Base-by-base conservation (phyloP, 1,140 invertebrate species). In the Drosophila triauraria region DNA sequence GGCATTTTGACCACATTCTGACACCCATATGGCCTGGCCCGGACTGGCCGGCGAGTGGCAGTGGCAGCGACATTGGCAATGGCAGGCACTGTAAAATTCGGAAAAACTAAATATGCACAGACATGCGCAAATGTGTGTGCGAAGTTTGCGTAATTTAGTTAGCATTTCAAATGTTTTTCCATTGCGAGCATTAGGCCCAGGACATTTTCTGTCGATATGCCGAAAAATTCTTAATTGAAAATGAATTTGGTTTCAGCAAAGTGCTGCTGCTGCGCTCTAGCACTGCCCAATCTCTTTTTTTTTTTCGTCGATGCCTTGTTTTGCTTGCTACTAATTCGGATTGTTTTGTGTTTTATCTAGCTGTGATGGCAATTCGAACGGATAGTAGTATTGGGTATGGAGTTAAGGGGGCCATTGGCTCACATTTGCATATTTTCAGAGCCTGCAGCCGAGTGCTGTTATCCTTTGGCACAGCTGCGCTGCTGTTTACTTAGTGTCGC, bases 1-100 rank as follows among this genome's bases (percentile, higher is more conserved):
- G 86, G 82, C 86, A 91, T 91, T 91, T 91, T 83, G 86, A 91
- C 86, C 86, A 91, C 86, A 91, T 87, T 87, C 86, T 91, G 86
- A 91, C 86, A 87, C 87, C 58, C 59, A 68, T 58, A 67, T 60
- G 75, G 82, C 80, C 69, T 69, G 83, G 58, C 54, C 25, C 20
- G 20, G 20, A 20, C 20, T 60, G 75, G 82, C 77, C 58, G 12
- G 62, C 67, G 76, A 60, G 15, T 67, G 65, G 40, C 62, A 82
- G 48, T 78, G 78, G 72, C 82, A 69, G 17, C 3, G 50, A 62
- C 76, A 68, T 12, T 57, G 8, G 27, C 57, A 69, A 47, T 78
- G 68, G 74, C 80, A 71, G 78, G 63, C 78, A 69, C 79, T 75
- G 84, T 82, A 87, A 87, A 86, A 83, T 87, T 81, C 56, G 68